Base-by-base conservation (phyloP, 2,797 vertebrate species). In the Microcaecilia unicolor region DNA sequence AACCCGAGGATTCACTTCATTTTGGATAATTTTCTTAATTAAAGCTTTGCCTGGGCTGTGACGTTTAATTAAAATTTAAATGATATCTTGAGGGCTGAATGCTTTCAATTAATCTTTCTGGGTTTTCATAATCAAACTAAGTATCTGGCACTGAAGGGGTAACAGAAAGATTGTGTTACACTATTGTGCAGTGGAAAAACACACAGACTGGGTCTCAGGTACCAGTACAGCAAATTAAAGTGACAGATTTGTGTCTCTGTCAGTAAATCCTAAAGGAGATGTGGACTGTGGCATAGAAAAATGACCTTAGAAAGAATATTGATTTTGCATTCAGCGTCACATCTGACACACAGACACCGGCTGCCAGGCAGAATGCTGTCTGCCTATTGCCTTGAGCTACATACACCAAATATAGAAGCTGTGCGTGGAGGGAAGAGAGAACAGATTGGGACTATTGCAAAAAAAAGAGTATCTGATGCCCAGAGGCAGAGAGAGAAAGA, bases 1-100 rank as follows among this genome's bases (percentile, higher is more conserved):
- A n/a, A n/a, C n/a, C n/a, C n/a, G n/a, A n/a, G n/a, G n/a, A n/a
- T n/a, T n/a, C n/a, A n/a, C n/a, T n/a, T n/a, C 12, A 22, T 23
- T 15, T 27, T 19, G 18, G 19, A 33, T 46, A 38, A 46, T 46
- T 38, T 29, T 44, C 35, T 53, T 30, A 47, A 54, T 44, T 53
- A 34, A 30, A 31, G 13, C 19, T 8, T 7, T 17, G 35, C 18
- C 36, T 43, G 31, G 22, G 4, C 15, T 43, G 22, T 20, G 6
- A 22, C 21, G 12, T 36, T 25, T 38, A 40, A 51, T 51, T 51
- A 51, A 36, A 34, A 50, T 57, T 39, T 48, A 48, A 11, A 41
- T 25, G 27, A n/a, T 11, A 17, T 41, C 37, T 51, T 7, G 10
- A 35, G 34, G 37, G 28, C 18, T 22, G 28, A 40, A 13, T 28